Evolutionary conservation across 2,797 vertebrate genomes (phyloP), one percentile per base, ranked within the genome.

Genomic region (Triplophysa yarkandensis): DNA sequence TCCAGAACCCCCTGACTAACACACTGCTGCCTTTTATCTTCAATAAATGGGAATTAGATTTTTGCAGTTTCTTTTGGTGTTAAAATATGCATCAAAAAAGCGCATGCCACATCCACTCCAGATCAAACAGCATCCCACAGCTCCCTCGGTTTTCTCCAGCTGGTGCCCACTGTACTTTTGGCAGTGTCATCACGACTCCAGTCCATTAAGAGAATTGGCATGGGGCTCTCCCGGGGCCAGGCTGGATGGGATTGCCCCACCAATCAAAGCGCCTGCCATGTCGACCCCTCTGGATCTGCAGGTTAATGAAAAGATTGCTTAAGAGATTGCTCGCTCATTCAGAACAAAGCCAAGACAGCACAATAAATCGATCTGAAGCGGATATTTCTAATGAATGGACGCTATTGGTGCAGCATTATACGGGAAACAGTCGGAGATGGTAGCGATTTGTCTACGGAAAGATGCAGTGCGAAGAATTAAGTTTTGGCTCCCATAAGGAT

Each of bases 251-350:
- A 82, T 80, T 71, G 39, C 41, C 71, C 67, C 66, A 58, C 50
- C 66, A 69, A 55, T 76, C 64, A 76, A 62, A 46, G 65, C 73
- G 58, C 68, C 78, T 73, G 80, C 55, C 76, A 78, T 71, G 68
- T 71, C 79, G 48, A 39, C 74, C 82, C 83, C 83, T 82, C 39
- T 58, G 70, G 78, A 82, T 75, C 72, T 77, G 71, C 75, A 85
- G 86, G 85, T 89, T 87, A 87, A 83, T 82, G 83, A 81, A 85
- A 81, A 81, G 72, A 64, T 75, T 79, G 77, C 76, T 74, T 80
- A 82, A 83, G 76, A 82, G 82, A 80, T 64, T 71, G 21, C 77
- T 68, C 74, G 79, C 81, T 77, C 64, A 62, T 73, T 76, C 46
- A 69, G 39, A 67, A 66, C 25, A 32, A 61, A 65, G 69, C 44